Base-by-base conservation (phyloP, 2,888 invertebrate genomes). In the Keiferia lycopersicella region DNA sequence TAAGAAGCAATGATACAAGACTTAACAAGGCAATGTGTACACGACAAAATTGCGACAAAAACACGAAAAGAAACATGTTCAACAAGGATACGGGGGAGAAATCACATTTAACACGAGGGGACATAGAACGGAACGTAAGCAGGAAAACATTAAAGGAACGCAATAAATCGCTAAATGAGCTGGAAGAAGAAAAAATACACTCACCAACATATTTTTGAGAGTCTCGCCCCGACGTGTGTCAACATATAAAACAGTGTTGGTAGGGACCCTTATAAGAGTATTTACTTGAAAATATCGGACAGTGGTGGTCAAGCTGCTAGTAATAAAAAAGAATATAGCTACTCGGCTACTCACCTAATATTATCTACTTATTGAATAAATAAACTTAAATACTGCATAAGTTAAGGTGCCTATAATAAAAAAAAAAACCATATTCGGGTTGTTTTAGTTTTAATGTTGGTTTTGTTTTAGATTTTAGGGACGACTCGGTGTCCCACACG, bases 91-190 rank as follows among this genome's bases (percentile, higher is more conserved):
- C 34, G 34, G 48, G 60, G 34, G 45, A 61, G 61, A 14, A 50
- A 61, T 34, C 61, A 61, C 61, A 50, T 50, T 18, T 59, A 41
- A 60, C 45, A 10, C 41, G n/a, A 60, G 10, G 60, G 34, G 34
- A 34, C 56, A 53, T 53, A 30, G 56, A 14, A 16, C 14, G 56
- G 56, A 26, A 26, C n/a, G 56, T 56, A 34, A 56, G 26, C 26
- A 56, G 56, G 56, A 56, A 56, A 56, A 56, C 34, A 56, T 56
- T 56, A 56, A 34, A n/a, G 30, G 30, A 16, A 30, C 56, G 56
- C 30, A n/a, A 60, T 60, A 60, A 45, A 60, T 26, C 41, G 60
- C 30, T 60, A 60, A 60, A 60, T 60, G 45, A 30, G 26, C 60
- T 30, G 60, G 60, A 60, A 60, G 38, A n/a, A 12, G 22, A 61